Evolutionary conservation across 2,113 vertebrate genomes (phyloP).

Genomic region (Raja brachyura): DNA sequence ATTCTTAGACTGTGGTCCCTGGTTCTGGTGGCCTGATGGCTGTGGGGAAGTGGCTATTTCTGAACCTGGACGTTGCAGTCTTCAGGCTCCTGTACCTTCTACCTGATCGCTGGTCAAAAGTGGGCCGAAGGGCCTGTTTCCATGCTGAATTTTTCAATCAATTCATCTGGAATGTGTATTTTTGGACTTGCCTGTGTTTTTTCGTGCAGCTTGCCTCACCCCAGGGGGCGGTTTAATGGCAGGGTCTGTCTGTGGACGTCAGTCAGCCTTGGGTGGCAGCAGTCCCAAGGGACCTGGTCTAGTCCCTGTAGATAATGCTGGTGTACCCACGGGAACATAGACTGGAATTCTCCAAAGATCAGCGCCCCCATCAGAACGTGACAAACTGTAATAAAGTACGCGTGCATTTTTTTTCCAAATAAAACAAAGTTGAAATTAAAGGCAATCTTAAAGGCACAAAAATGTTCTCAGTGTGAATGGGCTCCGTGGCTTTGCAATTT

Average conservation of each 20-base stretch:
- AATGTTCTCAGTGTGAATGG: not conserved
- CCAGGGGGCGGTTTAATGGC: not conserved
- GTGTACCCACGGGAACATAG: slow-evolving; percentile 39
- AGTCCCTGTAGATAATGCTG: slow-evolving; percentile 41
- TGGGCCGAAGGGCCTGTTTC: too few species aligned
- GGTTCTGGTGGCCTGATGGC: too few species aligned
- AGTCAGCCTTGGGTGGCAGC: slow-evolving; percentile 31
- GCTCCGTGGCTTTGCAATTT: not conserved
- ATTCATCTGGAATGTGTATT: slow-evolving; percentile 39
- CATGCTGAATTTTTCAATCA: too few species aligned
- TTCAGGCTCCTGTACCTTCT: too few species aligned
- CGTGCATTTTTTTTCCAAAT: not conserved
- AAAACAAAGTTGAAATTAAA: not conserved
- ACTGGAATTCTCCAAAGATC: slow-evolving; percentile 16
- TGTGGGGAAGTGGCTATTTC: too few species aligned
- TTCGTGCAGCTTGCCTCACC: slow-evolving; percentile 41
- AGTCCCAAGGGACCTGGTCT: slow-evolving; percentile 41
- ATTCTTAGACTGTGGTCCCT: too few species aligned
- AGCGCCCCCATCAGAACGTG: slow-evolving; percentile 2
- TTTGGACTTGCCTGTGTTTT: slow-evolving; percentile 11
- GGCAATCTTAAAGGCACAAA: not conserved
- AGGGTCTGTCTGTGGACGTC: slow-evolving; percentile 34
- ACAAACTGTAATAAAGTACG: not conserved
- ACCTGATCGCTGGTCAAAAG: too few species aligned
- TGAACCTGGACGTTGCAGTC: too few species aligned